Conservation (phyloP, 2,888 invertebrate species). For the Amorpha juglandis region DNA sequence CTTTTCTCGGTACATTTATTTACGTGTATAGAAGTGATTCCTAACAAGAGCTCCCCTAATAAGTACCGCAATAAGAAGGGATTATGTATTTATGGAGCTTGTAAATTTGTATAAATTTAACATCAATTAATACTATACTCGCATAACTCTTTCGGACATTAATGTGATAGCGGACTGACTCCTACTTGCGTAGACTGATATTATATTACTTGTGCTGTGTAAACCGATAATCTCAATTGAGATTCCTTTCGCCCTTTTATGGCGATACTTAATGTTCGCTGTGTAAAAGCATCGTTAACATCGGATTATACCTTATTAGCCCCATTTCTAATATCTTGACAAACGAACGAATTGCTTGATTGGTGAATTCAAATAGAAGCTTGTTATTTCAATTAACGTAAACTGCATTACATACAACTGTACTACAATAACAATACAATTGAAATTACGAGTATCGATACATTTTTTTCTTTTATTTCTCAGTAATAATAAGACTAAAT, state of each 20-base stretch:
- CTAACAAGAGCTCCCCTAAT: slow-evolving; percentile 22
- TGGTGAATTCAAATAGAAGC: slow-evolving; percentile 32
- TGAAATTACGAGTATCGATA: too few relatives aligned
- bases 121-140: slow-evolving; percentile 64
- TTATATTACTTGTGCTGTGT: slow-evolving; percentile 58
- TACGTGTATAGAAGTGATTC: not conserved
- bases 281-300: slow-evolving; percentile 65
- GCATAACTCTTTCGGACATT: slow-evolving; percentile 59
- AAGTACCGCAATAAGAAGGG: slow-evolving; percentile 38
- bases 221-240: slow-evolving; percentile 67
- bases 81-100: slow-evolving; percentile 50
- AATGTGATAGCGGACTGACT: slow-evolving; percentile 68
- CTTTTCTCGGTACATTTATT: not conserved
- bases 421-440: too few relatives aligned
- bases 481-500: not conserved
- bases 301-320: slow-evolving; percentile 34
- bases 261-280: slow-evolving; percentile 60
- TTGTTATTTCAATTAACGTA: too few relatives aligned
- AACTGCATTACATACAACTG: too few relatives aligned
- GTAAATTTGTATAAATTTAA: slow-evolving; percentile 62
- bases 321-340: slow-evolving; percentile 34
- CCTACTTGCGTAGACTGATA: slow-evolving; percentile 49
- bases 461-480: not conserved
- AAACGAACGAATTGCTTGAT: slow-evolving; percentile 40
- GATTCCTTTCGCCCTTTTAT: slow-evolving; percentile 66